Base-by-base conservation (phyloP, 2,888 invertebrate genomes). In the Macropis europaea region DNA sequence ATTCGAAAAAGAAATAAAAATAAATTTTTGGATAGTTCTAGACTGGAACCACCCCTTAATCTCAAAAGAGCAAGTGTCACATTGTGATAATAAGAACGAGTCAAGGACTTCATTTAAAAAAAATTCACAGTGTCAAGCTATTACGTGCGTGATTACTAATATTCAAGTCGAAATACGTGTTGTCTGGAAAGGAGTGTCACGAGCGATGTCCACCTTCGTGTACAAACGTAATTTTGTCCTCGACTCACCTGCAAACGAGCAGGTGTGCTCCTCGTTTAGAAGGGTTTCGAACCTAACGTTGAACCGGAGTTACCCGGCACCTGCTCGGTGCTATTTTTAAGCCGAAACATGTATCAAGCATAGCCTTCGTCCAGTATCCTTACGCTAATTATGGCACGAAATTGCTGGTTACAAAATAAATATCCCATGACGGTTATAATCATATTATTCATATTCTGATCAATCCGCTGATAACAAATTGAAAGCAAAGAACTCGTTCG, bases 181-280 rank as follows among this genome's bases (percentile, higher is more conserved):
- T n/a, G 9, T 17, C 36, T 11, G 28, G n/a, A 26, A 62, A 6
- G n/a, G 19, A 42, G 11, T 7, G 13, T 38, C 19, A 24, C n/a
- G 11, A 22, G 11, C 15, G 17, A 11, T 7, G 36, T 42, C 9
- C 32, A 32, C 17, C 13, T 38, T 59, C 52, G 26, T 34, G 19
- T 43, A 30, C 19, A 28, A 34, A 22, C 19, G 47, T 59, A 73
- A 73, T 72, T 72, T 66, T 56, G 45, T 56, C 42, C 22, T 9
- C 30, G 13, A n/a, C 5, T 60, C 75, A 73, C 60, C 63, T 73
- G 75, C 60, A 19, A 52, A 34, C 36, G 28, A 36, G 63, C 73
- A 73, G 75, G 69, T 75, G 75, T 42, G 50, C 38, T 17, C 24
- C 32, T 60, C 36, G 17, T 22, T 60, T 56, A 56, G 52, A 61